Percentiles rank a stretch among this genome's conserved stretches.
These are phyloP conservation scores for Lithophane semibrunnea DNA, from an alignment of 2,888 invertebrate genomes.

Conservation along the genomic window DNA sequence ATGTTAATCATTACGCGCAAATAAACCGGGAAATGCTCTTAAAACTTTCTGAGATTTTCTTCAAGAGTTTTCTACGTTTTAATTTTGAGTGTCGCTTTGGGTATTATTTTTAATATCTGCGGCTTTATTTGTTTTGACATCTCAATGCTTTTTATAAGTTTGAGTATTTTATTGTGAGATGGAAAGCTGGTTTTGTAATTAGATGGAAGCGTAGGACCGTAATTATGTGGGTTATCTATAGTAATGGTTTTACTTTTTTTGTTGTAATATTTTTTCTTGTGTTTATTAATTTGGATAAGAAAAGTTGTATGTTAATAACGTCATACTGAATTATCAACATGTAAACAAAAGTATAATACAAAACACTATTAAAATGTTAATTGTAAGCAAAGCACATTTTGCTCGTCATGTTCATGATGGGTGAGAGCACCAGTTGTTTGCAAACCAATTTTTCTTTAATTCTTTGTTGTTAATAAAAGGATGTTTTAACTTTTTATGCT, in stretches of 20 bases:
- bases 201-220: not conserved
- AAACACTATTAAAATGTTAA: not conserved
- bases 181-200: conserved; percentile 5
- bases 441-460: not conserved
- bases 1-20: conserved; percentile 81
- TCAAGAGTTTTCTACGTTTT: conserved; percentile 67
- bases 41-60: conserved; percentile 71
- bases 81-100: conserved; percentile 70
- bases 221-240: not conserved
- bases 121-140: conserved; percentile 61
- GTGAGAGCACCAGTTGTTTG: not conserved
- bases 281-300: not conserved
- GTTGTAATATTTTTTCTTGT: not conserved
- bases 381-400: not conserved
- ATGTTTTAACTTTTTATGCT: too few species aligned
- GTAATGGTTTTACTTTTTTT: not conserved
- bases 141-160: conserved; percentile 50
- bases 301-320: not conserved
- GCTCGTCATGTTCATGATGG: not conserved
- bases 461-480: not conserved
- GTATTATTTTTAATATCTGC: conserved; percentile 54
- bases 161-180: conserved; percentile 26
- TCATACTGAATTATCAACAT: not conserved
- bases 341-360: not conserved
- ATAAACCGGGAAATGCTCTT: conserved; percentile 81